Evolutionary conservation across 2,888 invertebrate genomes (phyloP).

Genomic region (Morinoia aosen): DNA sequence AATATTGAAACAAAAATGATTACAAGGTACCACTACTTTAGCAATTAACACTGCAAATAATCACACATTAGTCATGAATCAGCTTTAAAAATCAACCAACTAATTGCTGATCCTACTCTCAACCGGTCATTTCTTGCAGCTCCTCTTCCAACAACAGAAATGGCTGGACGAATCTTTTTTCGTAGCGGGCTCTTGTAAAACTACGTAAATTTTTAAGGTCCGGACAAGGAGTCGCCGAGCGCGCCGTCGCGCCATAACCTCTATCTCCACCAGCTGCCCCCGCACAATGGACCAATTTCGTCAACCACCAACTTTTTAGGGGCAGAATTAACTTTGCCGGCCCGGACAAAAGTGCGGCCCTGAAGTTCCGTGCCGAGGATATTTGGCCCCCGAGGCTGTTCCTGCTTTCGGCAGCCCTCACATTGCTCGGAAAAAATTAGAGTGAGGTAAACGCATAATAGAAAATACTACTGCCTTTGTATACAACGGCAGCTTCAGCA

Average conservation of each 20-base stretch:
- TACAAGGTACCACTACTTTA: no score
- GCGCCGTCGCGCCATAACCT: constrained; percentile 27
- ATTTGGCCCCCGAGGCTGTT: constrained; percentile 18
- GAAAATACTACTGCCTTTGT: background rate
- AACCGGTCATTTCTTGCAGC: background rate
- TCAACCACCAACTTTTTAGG: constrained; percentile 51
- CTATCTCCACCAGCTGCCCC: constrained; percentile 41
- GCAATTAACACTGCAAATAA: background rate
- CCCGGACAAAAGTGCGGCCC: constrained; percentile 38
- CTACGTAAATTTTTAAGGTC: background rate
- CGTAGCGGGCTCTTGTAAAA: background rate
- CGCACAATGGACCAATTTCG: constrained; percentile 48
- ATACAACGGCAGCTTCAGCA: background rate
- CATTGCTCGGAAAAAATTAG: background rate
- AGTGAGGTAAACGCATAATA: background rate
- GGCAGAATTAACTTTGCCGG: constrained; percentile 48
- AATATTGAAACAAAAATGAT: no score
- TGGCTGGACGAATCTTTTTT: background rate
- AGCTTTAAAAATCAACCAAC: background rate
- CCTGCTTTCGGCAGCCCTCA: constrained; percentile 1
- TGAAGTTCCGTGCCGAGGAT: constrained; percentile 41
- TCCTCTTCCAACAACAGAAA: background rate
- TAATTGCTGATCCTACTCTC: background rate
- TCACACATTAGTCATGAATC: background rate
- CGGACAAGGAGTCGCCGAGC: background rate